Evolutionary conservation across 2,888 invertebrate genomes (phyloP).

Genomic region (Chalcis sispes): DNA sequence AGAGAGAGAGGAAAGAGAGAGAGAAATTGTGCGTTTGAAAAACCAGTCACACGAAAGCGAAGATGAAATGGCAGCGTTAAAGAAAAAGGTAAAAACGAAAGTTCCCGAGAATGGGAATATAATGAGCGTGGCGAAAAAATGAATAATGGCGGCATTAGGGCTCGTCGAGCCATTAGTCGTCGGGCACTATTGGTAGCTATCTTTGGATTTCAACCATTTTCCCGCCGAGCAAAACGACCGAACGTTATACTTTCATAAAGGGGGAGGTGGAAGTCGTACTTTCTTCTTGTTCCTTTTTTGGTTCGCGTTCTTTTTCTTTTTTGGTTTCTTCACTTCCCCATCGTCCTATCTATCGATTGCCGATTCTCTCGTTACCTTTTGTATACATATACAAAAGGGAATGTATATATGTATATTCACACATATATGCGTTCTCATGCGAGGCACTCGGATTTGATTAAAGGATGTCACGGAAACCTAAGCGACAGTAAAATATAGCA

Average conservation of each 20-base stretch:
- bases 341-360: conserved; percentile 8
- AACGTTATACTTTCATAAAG: conserved; percentile 19
- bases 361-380: conserved; percentile 4
- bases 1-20: neutral
- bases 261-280: too few relatives aligned
- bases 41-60: too few relatives aligned
- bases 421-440: neutral
- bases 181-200: neutral
- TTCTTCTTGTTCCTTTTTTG: conserved; percentile 2
- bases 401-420: conserved; percentile 4
- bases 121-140: conserved; percentile 46
- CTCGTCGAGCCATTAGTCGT: conserved; percentile 50
- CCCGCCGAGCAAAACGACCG: neutral
- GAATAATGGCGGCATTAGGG: conserved; percentile 50
- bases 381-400: neutral
- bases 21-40: neutral
- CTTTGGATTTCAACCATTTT: conserved; percentile 41
- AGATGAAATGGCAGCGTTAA: neutral
- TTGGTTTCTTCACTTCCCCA: neutral
- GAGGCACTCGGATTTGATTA: conserved; percentile 44
- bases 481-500: conserved; percentile 33
- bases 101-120: conserved; percentile 31
- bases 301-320: neutral
- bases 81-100: conserved; percentile 13
- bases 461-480: conserved; percentile 29